These are phyloP conservation scores for Ancistrus triradiatus DNA, from an alignment of 2,113 vertebrate species.

Conservation along the genomic window DNA sequence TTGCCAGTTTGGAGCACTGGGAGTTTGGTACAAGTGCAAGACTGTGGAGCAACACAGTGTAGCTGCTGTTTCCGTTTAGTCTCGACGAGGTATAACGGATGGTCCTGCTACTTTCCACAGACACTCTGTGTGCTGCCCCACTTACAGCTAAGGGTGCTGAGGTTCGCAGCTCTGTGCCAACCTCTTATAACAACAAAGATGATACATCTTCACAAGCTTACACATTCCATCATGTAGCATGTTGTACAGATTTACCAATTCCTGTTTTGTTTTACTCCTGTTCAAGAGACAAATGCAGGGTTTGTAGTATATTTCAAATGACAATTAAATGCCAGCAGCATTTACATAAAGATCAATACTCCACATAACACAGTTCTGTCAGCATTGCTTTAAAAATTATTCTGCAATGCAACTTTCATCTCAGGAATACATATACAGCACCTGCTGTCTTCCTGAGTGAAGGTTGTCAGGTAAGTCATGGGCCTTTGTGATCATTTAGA, in stretches of 20 bases:
- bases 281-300: too few relatives aligned
- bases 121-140: slow-evolving; percentile 55
- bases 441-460: neutral
- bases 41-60: slow-evolving; percentile 15
- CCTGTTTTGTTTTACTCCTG: neutral
- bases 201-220: slow-evolving; percentile 50
- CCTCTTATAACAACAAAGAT: slow-evolving; percentile 22
- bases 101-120: slow-evolving; percentile 56
- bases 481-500: neutral
- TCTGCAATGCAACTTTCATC: neutral
- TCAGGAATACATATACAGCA: neutral
- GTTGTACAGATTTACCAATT: neutral
- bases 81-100: slow-evolving; percentile 54
- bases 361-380: neutral
- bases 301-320: too few relatives aligned
- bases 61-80: slow-evolving; percentile 33
- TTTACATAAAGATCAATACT: neutral
- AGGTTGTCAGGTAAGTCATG: neutral
- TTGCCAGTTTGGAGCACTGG: neutral
- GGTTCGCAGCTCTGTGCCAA: slow-evolving; percentile 46
- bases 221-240: slow-evolving; percentile 39
- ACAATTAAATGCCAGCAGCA: too few relatives aligned
- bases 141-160: slow-evolving; percentile 60
- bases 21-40: slow-evolving; percentile 34
- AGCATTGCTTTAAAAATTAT: neutral